Evolutionary conservation across 2,113 vertebrate species (phyloP).

Genomic region (Chloropsis hardwickii): DNA sequence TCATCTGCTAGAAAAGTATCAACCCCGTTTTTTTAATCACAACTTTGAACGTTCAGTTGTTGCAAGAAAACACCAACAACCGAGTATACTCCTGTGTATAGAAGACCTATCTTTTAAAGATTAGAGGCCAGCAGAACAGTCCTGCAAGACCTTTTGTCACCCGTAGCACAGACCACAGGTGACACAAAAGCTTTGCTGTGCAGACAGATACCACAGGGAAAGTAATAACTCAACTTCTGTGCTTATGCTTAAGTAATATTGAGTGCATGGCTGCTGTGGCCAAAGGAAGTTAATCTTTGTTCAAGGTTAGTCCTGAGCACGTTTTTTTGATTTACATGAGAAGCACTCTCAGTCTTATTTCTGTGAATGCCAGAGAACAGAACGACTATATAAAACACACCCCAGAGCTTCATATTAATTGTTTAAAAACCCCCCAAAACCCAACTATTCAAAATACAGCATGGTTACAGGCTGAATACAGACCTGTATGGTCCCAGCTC

Average conservation of each 20-base stretch:
- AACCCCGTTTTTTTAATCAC: not conserved
- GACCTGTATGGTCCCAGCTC: not conserved
- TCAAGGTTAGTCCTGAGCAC: not conserved
- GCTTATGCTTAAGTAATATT: not conserved
- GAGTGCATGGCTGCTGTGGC: not conserved
- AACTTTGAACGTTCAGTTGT: not conserved
- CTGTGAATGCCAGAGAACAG: not conserved
- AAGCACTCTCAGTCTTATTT: not conserved
- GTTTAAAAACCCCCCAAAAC: fast-evolving
- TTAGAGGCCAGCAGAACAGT: not conserved
- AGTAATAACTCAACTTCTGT: not conserved
- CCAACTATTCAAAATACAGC: not conserved
- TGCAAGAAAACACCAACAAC: not conserved
- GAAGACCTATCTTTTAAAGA: not conserved
- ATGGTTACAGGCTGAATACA: not conserved
- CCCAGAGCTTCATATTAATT: not conserved
- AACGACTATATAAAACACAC: not conserved
- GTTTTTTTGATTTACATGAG: not conserved
- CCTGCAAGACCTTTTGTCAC: not conserved
- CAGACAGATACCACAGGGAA: not conserved
- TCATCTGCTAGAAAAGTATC: not conserved
- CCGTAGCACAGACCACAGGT: not conserved
- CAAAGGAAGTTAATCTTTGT: not conserved
- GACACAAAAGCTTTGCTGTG: not conserved
- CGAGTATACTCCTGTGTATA: not conserved